Conservation (phyloP, 1,140 invertebrate species). For the Listronotus oregonensis region DNA sequence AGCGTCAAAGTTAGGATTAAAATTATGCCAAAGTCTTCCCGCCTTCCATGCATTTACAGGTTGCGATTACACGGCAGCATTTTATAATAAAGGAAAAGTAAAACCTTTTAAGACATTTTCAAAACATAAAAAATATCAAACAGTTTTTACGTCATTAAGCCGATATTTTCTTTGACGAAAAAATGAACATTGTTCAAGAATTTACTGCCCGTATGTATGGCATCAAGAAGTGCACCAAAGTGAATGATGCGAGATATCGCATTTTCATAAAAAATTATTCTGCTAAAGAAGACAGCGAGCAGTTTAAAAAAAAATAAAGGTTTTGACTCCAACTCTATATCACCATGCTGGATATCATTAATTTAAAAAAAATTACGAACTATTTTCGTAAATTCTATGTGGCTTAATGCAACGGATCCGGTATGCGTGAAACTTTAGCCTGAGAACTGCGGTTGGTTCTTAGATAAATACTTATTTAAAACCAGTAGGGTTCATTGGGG, state of each 20-base stretch:
- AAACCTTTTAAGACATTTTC: slow-evolving; percentile 47
- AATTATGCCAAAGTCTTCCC: slow-evolving; percentile 46
- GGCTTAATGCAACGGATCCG: slow-evolving; percentile 1
- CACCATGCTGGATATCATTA: no score
- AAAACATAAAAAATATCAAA: slow-evolving; percentile 48
- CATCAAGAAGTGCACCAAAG: no score
- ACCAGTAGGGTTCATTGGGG: not conserved
- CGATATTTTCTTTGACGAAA: slow-evolving; percentile 47
- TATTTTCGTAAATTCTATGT: slow-evolving; percentile 1
- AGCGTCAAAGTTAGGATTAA: slow-evolving; percentile 43
- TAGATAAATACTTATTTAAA: slow-evolving; percentile 5
- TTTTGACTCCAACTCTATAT: no score
- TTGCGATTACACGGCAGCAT: slow-evolving; percentile 52
- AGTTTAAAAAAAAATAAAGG: no score
- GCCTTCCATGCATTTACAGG: slow-evolving; percentile 54
- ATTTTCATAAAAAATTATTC: no score
- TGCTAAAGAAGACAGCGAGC: no score
- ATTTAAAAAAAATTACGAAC: no score
- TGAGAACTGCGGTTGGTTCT: slow-evolving; percentile 2
- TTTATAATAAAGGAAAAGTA: slow-evolving; percentile 53
- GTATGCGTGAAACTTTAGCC: not conserved
- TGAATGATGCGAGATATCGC: no score
- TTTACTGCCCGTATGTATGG: no score
- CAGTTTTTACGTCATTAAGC: slow-evolving; percentile 50
- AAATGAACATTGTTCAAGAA: slow-evolving; percentile 39